Evolutionary conservation across 2,113 vertebrate species (phyloP), one percentile per base, ranked within the genome.

Genomic region (Excalfactoria chinensis): DNA sequence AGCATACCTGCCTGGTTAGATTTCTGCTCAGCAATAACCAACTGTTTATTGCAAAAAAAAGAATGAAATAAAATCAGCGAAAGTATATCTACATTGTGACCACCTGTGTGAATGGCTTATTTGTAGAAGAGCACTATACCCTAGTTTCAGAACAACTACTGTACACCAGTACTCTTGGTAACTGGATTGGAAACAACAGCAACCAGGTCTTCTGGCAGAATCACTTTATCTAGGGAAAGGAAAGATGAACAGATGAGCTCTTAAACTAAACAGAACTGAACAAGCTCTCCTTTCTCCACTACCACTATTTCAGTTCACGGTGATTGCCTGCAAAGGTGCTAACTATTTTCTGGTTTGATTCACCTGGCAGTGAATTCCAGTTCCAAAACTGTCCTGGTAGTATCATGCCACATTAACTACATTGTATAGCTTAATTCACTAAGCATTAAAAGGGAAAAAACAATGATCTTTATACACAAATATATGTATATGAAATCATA

Each of bases 131-230:
- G 11, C 17, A 30, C 19, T 40, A 69, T 60, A 77, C 15, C 26
- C 22, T 91, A 23, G 53, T 95, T 95, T 92, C 76, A 85, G 94
- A 92, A 95, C 78, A 93, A 89, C 37, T 77, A 75, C 49, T 80
- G 25, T 51, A 64, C 34, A 28, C 53, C 81, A 55, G 70, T 94
- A 73, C 41, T 71, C 34, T 60, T 86, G 70, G 32, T 35, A 46
- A 16, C 15, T 25, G 49, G 17, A 16, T 18, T 34, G 62, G 40
- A 86, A 40, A 34, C 32, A 88, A 79, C 15, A 18, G 49, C 15
- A 56, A 49, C 20, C 43, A 56, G 19, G 7, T 30, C 17, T 51
- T n/a, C 73, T 64, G 51, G 11, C 28, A 75, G 30, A 41, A 58
- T 51, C 34, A 28, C 11, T 90, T 87, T 69, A 70, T n/a, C 21